Conservation (phyloP, 2,888 invertebrate genomes). For the Ethmia dodecea region DNA sequence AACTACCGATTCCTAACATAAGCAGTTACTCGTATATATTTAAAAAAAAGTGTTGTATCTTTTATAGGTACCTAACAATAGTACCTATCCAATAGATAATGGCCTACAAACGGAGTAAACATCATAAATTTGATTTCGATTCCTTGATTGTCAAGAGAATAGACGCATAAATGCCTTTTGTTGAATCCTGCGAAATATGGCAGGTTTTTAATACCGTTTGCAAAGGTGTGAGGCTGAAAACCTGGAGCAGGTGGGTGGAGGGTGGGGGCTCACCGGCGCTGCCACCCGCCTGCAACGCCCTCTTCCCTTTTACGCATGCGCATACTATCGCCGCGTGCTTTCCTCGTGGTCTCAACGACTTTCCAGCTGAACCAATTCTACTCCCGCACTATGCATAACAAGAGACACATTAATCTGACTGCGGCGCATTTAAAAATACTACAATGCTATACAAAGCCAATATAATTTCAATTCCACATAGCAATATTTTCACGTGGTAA, state of each 20-base stretch:
- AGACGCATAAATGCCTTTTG: conserved; percentile 48
- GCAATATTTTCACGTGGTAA: too few relatives aligned
- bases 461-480: too few relatives aligned
- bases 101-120: too few relatives aligned
- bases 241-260: conserved; percentile 29
- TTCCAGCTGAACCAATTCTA: conserved; percentile 7
- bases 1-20: not conserved
- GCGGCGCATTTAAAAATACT: too few relatives aligned
- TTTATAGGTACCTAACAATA: too few relatives aligned
- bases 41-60: too few relatives aligned
- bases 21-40: not conserved
- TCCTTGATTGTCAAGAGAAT: conserved; percentile 49
- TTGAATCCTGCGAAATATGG: conserved; percentile 53
- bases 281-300: conserved; percentile 14
- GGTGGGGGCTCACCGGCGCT: conserved; percentile 19
- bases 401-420: not conserved
- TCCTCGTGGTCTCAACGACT: conserved; percentile 45
- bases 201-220: conserved; percentile 55
- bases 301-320: conserved; percentile 49
- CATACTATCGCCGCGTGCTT: conserved; percentile 59
- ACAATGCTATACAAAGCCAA: too few relatives aligned
- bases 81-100: too few relatives aligned
- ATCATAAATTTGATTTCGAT: conserved; percentile 47
- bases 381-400: conserved; percentile 2
- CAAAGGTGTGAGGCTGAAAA: conserved; percentile 30